A percentile compares a stretch with the other conserved stretches of the same genome.
These are phyloP conservation scores for Bombyx mori DNA, from an alignment of 1,140 invertebrate species.

Conservation along the genomic window ASM3026992v2 NC_085122.1:1278501-1279000, in stretches of 20 bases:
- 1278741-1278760: constrained; percentile 12
- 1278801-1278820: constrained; percentile 15
- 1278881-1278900: constrained; percentile 13
- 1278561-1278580: constrained; percentile 14
- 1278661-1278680: constrained; percentile 19
- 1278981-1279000: constrained; percentile 8
- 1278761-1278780: constrained; percentile 14
- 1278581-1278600: constrained; percentile 18
- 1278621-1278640: constrained; percentile 20
- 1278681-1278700: constrained; percentile 10
- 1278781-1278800: constrained; percentile 11
- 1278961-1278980: constrained; percentile 3
- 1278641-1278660: constrained; percentile 22
- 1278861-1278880: constrained; percentile 19
- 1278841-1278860: constrained; percentile 20
- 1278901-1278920: constrained; percentile 11
- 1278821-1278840: constrained; percentile 26
- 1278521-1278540: constrained; percentile 16
- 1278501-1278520: constrained; percentile 15
- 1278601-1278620: constrained; percentile 20
- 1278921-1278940: constrained; percentile 2
- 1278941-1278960: constrained; percentile 2
- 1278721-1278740: constrained; percentile 14
- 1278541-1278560: constrained; percentile 7
- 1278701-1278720: constrained; percentile 23